phyloP scores from a whole-genome alignment of 2,113 vertebrate species.

The Pseudois nayaur region DNA sequence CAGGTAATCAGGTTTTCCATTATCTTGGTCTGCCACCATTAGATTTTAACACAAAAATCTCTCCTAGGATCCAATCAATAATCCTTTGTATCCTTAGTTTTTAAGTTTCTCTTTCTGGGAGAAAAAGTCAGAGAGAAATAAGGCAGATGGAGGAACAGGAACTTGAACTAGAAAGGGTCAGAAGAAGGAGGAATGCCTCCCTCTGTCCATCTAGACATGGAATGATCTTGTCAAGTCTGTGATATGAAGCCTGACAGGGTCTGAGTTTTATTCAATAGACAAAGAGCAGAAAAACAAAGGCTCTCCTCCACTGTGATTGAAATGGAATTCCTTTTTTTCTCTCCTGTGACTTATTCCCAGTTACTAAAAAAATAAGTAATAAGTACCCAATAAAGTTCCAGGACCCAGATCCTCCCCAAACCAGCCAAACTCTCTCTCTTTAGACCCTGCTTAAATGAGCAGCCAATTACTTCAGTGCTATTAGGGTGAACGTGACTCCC shows the following conservation, averaged over 20 bases:
- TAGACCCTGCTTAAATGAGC: background rate
- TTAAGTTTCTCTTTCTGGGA: background rate
- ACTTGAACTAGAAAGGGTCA: background rate
- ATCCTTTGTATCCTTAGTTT: background rate
- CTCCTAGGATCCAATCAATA: background rate
- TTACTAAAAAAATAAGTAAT: background rate
- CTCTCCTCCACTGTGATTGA: background rate
- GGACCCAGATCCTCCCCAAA: background rate
- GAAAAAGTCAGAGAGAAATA: background rate
- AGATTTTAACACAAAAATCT: background rate
- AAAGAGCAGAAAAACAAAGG: background rate
- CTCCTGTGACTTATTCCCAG: background rate
- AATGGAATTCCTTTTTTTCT: background rate
- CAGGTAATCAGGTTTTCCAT: background rate
- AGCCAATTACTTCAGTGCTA: background rate
- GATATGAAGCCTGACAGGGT: background rate
- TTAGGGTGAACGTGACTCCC: background rate
- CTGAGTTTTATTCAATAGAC: background rate
- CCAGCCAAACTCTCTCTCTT: background rate
- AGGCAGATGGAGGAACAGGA: background rate
- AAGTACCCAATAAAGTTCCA: background rate
- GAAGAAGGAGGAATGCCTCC: background rate
- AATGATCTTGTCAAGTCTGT: background rate
- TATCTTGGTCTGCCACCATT: background rate
- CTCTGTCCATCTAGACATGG: background rate